Percentiles rank a stretch among this genome's conserved stretches.
phyloP scores from a whole-genome alignment of 2,888 invertebrate species.

The Galeruca laticollis region DNA sequence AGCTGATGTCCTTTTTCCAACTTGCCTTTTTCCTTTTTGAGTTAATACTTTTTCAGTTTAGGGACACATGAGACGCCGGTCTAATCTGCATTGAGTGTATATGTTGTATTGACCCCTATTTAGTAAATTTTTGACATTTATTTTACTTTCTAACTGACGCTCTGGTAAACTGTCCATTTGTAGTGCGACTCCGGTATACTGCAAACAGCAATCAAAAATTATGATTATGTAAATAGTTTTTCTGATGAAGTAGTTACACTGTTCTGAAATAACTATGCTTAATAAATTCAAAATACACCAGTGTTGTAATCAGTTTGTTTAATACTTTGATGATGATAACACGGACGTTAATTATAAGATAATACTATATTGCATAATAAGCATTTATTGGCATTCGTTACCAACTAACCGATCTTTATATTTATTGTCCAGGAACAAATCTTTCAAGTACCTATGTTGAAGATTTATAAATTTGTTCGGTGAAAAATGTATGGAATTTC shows the following conservation, averaged over 20 bases:
- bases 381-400: neutral
- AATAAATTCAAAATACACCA: neutral
- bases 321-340: conserved; percentile 1
- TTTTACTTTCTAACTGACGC: too few species aligned
- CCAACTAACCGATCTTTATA: neutral
- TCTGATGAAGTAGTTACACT: neutral
- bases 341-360: neutral
- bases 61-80: too few species aligned
- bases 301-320: conserved; percentile 1
- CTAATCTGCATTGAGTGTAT: too few species aligned
- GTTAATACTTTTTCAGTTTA: too few species aligned
- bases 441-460: neutral
- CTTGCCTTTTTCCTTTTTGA: too few species aligned
- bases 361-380: neutral
- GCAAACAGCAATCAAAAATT: neutral
- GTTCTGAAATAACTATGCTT: neutral
- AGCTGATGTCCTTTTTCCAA: too few species aligned
- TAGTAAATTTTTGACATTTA: too few species aligned
- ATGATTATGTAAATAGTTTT: neutral
- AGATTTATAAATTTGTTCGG: neutral
- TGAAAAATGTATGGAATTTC: conserved; percentile 19
- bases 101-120: too few species aligned
- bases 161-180: too few species aligned
- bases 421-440: neutral
- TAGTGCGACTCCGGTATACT: too few species aligned